Percentiles rank a stretch among this genome's conserved stretches.
These are phyloP conservation scores for Drosophila sp. DNA, from an alignment of 1,140 invertebrate species.

Conservation along the genomic window DNA sequence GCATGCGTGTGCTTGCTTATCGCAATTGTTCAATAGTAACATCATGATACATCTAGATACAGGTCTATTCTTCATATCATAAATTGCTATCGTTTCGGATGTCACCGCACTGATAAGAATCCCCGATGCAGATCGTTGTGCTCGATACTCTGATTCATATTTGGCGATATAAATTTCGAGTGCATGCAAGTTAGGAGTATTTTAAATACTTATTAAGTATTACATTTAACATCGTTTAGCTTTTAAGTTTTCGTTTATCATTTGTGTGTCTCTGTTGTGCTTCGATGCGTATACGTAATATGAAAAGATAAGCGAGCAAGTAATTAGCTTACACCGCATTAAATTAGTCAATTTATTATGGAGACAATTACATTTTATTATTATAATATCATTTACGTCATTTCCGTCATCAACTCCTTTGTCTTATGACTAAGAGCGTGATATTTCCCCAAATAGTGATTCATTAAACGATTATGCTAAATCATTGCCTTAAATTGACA, in stretches of 20 bases:
- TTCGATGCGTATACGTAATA: slow-evolving; percentile 53
- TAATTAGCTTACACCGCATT: slow-evolving; percentile 46
- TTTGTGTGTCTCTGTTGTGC: slow-evolving; percentile 50
- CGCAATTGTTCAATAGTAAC: slow-evolving; percentile 20
- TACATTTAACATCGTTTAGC: slow-evolving; percentile 62
- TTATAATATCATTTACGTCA: slow-evolving; percentile 1
- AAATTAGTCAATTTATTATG: slow-evolving; percentile 20
- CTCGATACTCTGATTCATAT: slow-evolving; percentile 26
- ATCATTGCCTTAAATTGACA: not conserved
- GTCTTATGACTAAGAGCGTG: slow-evolving; percentile 31
- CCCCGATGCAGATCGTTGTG: slow-evolving; percentile 20
- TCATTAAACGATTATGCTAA: not conserved
- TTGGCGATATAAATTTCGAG: not conserved
- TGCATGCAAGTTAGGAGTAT: not conserved
- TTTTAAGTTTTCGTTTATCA: slow-evolving; percentile 42
- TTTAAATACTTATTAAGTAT: slow-evolving; percentile 16
- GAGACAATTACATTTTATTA: slow-evolving; percentile 5
- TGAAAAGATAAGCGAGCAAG: slow-evolving; percentile 35
- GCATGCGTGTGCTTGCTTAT: slow-evolving; percentile 49
- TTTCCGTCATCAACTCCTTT: slow-evolving; percentile 10
- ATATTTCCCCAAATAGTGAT: slow-evolving; percentile 21
- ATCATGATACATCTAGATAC: slow-evolving; percentile 12
- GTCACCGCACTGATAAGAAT: slow-evolving; percentile 19
- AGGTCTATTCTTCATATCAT: slow-evolving; percentile 3
- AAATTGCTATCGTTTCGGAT: slow-evolving; percentile 12